These are phyloP conservation scores for Tachyglossus aculeatus DNA, from an alignment of 2,797 vertebrate species.

Conservation along the genomic window DNA sequence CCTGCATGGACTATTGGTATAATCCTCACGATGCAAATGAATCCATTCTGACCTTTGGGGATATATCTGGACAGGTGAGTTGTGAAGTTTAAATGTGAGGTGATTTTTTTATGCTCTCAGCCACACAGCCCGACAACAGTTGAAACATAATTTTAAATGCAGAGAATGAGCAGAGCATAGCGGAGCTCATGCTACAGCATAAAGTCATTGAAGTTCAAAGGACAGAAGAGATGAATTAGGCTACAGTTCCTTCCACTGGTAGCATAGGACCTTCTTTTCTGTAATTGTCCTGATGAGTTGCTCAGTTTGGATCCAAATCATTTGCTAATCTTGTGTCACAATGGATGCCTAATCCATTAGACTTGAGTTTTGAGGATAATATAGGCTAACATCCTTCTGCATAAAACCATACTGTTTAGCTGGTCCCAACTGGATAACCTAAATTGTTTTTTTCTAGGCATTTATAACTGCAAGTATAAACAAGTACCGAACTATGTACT, in stretches of 20 bases:
- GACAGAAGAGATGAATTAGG: neutral
- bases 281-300: neutral
- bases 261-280: too few species aligned
- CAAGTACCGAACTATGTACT: too few species aligned
- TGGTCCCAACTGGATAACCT: too few species aligned
- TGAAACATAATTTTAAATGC: neutral
- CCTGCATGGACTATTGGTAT: constrained; percentile 81
- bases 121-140: neutral
- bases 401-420: neutral
- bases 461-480: too few species aligned
- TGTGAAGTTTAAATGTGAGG: too few species aligned
- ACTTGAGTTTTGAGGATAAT: neutral
- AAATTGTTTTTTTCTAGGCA: too few species aligned
- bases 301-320: neutral
- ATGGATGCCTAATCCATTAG: neutral
- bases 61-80: constrained; percentile 82
- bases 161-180: neutral
- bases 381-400: neutral
- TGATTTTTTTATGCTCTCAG: too few species aligned
- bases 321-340: neutral
- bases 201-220: neutral
- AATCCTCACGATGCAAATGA: constrained; percentile 72
- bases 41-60: constrained; percentile 79
- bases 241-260: too few species aligned
- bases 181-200: neutral